Conservation (phyloP, 2,888 invertebrate genomes). For the Sinhomidia bicolor region DNA sequence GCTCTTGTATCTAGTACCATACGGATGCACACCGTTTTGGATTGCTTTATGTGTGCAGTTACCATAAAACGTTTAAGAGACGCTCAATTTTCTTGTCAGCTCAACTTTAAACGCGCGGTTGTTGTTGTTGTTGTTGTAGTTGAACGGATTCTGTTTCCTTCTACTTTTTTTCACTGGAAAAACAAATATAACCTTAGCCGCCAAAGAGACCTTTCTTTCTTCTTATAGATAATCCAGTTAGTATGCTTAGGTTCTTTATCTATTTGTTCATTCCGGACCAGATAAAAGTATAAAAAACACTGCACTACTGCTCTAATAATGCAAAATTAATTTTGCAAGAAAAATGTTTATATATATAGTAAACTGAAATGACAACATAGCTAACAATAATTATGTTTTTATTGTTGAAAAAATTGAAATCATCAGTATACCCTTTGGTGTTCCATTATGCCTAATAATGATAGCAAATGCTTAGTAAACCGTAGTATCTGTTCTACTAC, state of each 20-base stretch:
- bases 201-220: no score
- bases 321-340: no score
- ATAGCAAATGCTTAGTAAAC: neutral
- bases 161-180: neutral
- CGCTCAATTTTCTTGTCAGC: slow-evolving; percentile 45
- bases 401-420: neutral
- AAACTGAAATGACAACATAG: neutral
- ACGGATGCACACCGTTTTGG: no score
- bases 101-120: slow-evolving; percentile 11
- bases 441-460: neutral
- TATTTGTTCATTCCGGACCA: no score
- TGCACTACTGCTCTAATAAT: no score
- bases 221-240: no score
- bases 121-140: no score
- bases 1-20: neutral
- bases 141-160: no score
- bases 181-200: no score
- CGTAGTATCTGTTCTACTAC: no score
- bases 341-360: neutral
- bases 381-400: neutral
- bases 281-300: no score
- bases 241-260: neutral
- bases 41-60: neutral
- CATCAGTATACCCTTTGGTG: neutral
- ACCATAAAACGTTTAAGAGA: slow-evolving; percentile 2